phyloP scores from a whole-genome alignment of 2,113 vertebrate genomes.

The Cinclus cinclus region DNA sequence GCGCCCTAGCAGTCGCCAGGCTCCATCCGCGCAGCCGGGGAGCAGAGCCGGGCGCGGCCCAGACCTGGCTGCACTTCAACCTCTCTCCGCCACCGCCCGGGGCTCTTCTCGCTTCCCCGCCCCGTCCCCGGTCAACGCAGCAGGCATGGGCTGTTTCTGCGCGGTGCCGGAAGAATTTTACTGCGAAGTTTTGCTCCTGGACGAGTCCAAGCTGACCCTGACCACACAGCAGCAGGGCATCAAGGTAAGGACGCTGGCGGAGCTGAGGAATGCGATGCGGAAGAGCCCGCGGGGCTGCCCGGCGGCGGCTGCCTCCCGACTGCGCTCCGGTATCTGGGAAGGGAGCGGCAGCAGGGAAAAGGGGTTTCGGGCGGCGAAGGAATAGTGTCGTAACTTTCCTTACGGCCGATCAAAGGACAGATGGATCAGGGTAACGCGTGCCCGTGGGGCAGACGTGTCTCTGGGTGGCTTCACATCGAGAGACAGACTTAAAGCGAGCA shows the following conservation, averaged over 20 bases:
- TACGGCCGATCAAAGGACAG: no score
- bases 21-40: neutral
- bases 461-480: neutral
- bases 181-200: slow-evolving; percentile 89
- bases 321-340: neutral
- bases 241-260: slow-evolving; percentile 73
- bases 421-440: neutral
- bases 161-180: slow-evolving; percentile 88
- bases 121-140: neutral
- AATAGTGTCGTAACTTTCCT: neutral
- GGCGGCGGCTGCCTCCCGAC: neutral
- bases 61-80: neutral
- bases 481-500: neutral
- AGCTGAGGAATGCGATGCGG: neutral
- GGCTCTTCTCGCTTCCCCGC: neutral
- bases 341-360: neutral
- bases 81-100: neutral
- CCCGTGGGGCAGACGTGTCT: neutral
- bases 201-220: slow-evolving; percentile 85
- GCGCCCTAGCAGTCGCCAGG: neutral
- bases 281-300: neutral
- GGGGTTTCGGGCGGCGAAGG: neutral
- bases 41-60: neutral
- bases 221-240: slow-evolving; percentile 85
- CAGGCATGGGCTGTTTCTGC: slow-evolving; percentile 87